Base-by-base conservation (phyloP, 1,140 invertebrate genomes). In the Aradophagus sp. region DNA sequence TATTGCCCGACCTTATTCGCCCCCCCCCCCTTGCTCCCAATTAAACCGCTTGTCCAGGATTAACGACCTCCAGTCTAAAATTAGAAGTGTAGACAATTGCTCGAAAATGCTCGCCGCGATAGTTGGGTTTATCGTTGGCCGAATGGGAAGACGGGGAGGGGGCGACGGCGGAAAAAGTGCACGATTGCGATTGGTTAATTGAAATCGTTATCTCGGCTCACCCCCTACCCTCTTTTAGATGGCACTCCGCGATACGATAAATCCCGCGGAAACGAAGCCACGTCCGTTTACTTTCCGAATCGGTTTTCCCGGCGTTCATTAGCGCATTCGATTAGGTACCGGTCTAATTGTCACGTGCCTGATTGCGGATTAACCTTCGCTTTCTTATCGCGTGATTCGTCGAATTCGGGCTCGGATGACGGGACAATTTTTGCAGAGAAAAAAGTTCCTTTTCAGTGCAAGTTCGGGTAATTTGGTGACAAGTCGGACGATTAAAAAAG, bases 21-120 rank as follows among this genome's bases (percentile, higher is more conserved):
- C 4, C 4, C 11, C 7, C 7, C 17, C 17, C 16, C 44, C n/a
- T 39, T 50, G 42, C 39, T 53, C 32, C 26, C 48, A 63, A 63
- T 63, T 53, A 63, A 63, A 45, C 41, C 1, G 23, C 47, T 55
- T 65, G 27, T 41, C 27, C 50, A 50, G 44, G 36, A 66, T 52
- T 56, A 52, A 66, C 38, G 62, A 58, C 53, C 53, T 50, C 45
- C 20, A 8, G 15, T 29, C 23, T 52, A 58, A 66, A 58, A 50
- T 58, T 50, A 66, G 52, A 66, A 44, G 31, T 26, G 44, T 29
- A 42, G 50, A 66, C 61, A 66, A 56, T 66, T 56, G 52, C 35
- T 35, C 32, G 6, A 42, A 66, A 66, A 66, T 56, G 26, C 17
- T 26, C 11, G 32, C 32, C 16, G 8, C 5, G 31, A 12, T 41